Evolutionary conservation across 2,113 vertebrate genomes (phyloP).

Genomic region (Lampris megalopsis): DNA sequence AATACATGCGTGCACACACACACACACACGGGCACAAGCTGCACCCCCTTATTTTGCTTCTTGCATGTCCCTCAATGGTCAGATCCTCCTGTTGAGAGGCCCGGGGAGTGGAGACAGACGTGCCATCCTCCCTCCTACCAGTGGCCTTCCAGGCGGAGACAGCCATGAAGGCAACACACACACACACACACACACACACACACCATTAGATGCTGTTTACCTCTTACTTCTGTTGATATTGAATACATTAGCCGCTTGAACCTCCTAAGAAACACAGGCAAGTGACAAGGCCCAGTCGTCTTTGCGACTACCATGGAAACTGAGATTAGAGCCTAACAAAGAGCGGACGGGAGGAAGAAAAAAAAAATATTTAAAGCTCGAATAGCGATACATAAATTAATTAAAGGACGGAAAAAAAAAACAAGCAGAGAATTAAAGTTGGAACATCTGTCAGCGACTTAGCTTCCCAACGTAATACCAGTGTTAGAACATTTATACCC

Average conservation of each 20-base stretch:
- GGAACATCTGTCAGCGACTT: conserved; percentile 86
- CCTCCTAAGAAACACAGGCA: conserved; percentile 72
- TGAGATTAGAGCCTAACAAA: conserved; percentile 81
- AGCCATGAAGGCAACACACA: conserved; percentile 35
- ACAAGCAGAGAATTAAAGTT: conserved; percentile 86
- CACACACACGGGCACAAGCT: conserved; percentile 48
- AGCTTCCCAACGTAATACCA: conserved; percentile 85
- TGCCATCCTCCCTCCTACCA: conserved; percentile 37
- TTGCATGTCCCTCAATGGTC: conserved; percentile 25
- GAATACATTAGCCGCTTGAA: conserved; percentile 81
- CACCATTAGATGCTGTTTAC: conserved; percentile 77
- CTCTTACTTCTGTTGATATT: conserved; percentile 74
- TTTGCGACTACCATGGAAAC: conserved; percentile 77
- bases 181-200: conserved; percentile 45
- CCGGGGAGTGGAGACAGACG: conserved; percentile 28
- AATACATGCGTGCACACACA: conserved; percentile 14
- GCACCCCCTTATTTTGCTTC: conserved; percentile 60
- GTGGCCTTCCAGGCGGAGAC: conserved; percentile 34
- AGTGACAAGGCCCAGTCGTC: conserved; percentile 79
- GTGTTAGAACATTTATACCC: conserved; percentile 88
- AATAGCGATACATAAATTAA: conserved; percentile 86
- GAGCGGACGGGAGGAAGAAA: conserved; percentile 65
- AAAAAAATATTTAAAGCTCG: conserved; percentile 71
- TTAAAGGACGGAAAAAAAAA: conserved; percentile 81
- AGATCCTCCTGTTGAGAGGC: conserved; percentile 51